Evolutionary conservation across 2,113 vertebrate genomes (phyloP).

Genomic region (Chloropsis cyanopogon): DNA sequence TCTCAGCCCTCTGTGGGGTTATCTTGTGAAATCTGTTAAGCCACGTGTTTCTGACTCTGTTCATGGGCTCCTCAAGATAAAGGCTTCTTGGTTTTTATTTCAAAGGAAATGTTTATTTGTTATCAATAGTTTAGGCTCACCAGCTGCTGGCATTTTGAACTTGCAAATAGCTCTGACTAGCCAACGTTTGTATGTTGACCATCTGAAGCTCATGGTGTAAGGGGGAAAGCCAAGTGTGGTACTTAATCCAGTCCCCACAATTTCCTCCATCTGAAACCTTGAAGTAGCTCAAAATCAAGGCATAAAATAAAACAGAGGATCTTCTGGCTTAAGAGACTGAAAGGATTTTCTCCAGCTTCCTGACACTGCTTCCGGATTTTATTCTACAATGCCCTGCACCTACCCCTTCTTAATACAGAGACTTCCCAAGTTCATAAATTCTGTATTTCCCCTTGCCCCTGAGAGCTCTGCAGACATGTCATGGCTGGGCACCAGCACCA

Average conservation of each 20-base stretch:
- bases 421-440: neutral
- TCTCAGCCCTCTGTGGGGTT: neutral
- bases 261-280: slow-evolving; percentile 22
- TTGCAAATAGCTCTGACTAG: slow-evolving; percentile 4
- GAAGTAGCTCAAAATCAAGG: slow-evolving; percentile 36
- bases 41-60: neutral
- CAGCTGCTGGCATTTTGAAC: neutral
- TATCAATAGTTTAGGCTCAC: neutral
- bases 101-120: neutral
- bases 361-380: slow-evolving; percentile 31
- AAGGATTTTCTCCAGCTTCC: slow-evolving; percentile 65
- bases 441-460: neutral
- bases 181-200: slow-evolving; percentile 15
- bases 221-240: slow-evolving; percentile 3
- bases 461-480: neutral
- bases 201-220: slow-evolving; percentile 46
- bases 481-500: neutral
- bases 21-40: neutral
- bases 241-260: slow-evolving; percentile 53
- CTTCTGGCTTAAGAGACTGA: slow-evolving; percentile 62
- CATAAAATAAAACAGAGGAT: slow-evolving; percentile 37
- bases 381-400: slow-evolving; percentile 6
- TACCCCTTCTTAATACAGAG: slow-evolving; percentile 33
- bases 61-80: slow-evolving; percentile 8
- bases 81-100: neutral